Evolutionary conservation across 2,113 vertebrate genomes (phyloP).

Genomic region (Polypterus bichir): DNA sequence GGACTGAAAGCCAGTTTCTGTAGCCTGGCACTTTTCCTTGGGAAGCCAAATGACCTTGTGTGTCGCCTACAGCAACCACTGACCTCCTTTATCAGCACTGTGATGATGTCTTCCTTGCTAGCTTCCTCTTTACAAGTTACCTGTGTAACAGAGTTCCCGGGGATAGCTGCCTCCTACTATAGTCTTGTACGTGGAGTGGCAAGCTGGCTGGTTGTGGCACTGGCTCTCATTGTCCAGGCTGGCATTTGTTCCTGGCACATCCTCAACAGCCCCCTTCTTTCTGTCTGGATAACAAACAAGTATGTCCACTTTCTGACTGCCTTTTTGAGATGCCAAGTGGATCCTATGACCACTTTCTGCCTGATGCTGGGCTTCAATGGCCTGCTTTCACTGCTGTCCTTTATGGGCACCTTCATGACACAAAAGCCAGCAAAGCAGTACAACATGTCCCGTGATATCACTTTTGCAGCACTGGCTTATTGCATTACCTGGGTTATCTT

Average conservation of each 20-base stretch:
- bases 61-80: slow-evolving; percentile 52
- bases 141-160: slow-evolving; percentile 49
- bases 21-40: slow-evolving; percentile 53
- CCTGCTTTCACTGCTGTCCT: slow-evolving; percentile 46
- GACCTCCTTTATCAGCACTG: slow-evolving; percentile 47
- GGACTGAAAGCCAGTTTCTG: slow-evolving; percentile 43
- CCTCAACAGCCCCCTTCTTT: slow-evolving; percentile 22
- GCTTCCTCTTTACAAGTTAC: slow-evolving; percentile 58
- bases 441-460: slow-evolving; percentile 65
- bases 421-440: slow-evolving; percentile 43
- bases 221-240: slow-evolving; percentile 41
- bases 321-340: slow-evolving; percentile 48
- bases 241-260: slow-evolving; percentile 43
- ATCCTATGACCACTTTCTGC: slow-evolving; percentile 42
- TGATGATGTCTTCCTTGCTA: slow-evolving; percentile 53
- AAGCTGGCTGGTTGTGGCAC: slow-evolving; percentile 38
- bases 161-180: slow-evolving; percentile 31
- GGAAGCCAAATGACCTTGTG: slow-evolving; percentile 32
- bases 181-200: slow-evolving; percentile 31
- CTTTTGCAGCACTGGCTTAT: slow-evolving; percentile 54
- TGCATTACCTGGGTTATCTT: slow-evolving; percentile 66
- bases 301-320: slow-evolving; percentile 33
- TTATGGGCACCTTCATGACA: slow-evolving; percentile 80
- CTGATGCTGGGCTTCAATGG: slow-evolving; percentile 49
- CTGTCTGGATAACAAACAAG: slow-evolving; percentile 21